Evolutionary conservation across 2,113 vertebrate genomes (phyloP), one percentile per base, ranked within the genome.

Genomic region (Epinephelus cyanopodus): DNA sequence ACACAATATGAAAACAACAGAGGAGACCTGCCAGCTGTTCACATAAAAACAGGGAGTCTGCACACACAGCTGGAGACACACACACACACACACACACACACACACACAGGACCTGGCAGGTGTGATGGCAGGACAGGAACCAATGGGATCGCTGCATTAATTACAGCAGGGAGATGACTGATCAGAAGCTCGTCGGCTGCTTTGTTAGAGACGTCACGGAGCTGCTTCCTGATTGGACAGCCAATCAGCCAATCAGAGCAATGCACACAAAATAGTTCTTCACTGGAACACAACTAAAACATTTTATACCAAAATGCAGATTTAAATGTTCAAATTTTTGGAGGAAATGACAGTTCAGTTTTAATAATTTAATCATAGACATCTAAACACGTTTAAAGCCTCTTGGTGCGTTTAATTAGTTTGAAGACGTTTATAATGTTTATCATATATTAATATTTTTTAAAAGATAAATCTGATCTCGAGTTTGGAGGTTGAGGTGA

Each of bases 1-100:
- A 89, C 82, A 89, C 87, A 88, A 90, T 89, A 83, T 81, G 84
- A 91, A 90, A 90, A 92, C 90, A 92, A 82, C 79, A 91, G 86
- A 89, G 85, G 87, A 93, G 86, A 93, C 89, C 93, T 92, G 88
- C 90, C 95, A 95, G 94, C 85, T 95, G 94, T 95, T 94, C 72
- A 65, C 76, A 67, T 81, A 77, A 82, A 86, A 86, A 86, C 60
- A 77, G 68, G 21, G 70, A 81, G 81, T 87, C 79, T 82, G 82
- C 84, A 87, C 82, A 79, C 76, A 81, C 93, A 94, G 92, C 91
- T 94, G 91, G 90, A 90, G n/a, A 79, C 61, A 62, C 78, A 64
- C 56, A 66, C 69, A 76, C 79, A 83, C 76, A 62, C 69, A 82
- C 72, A 84, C 68, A 74, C 66, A 83, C 77, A 77, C 81, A 65